Conservation (phyloP, 2,888 invertebrate genomes). For the Scaptomyza flava region DNA sequence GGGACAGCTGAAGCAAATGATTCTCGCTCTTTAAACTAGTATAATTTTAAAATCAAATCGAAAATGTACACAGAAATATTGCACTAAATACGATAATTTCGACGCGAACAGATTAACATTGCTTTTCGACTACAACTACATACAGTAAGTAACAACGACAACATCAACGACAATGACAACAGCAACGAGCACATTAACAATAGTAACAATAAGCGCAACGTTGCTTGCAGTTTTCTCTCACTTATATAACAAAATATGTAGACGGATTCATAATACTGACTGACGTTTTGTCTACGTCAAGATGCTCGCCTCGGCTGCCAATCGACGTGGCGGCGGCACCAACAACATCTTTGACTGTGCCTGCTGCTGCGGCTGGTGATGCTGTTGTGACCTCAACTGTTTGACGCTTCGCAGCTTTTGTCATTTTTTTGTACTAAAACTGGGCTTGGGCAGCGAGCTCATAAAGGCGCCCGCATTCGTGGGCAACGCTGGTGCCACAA, state of each 20-base stretch:
- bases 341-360: slow-evolving; percentile 28
- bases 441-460: slow-evolving; percentile 81
- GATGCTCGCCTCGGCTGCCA: slow-evolving; percentile 54
- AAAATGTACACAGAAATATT: slow-evolving; percentile 51
- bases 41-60: slow-evolving; percentile 6
- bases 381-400: slow-evolving; percentile 41
- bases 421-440: slow-evolving; percentile 83
- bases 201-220: slow-evolving; percentile 37
- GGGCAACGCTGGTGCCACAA: slow-evolving; percentile 85
- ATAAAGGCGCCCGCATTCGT: slow-evolving; percentile 82
- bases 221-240: slow-evolving; percentile 30
- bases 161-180: slow-evolving; percentile 33
- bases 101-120: slow-evolving; percentile 29
- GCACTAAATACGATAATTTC: slow-evolving; percentile 50
- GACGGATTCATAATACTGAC: slow-evolving; percentile 79
- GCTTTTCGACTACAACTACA: slow-evolving; percentile 42
- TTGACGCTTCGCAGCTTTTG: slow-evolving; percentile 78
- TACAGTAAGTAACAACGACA: slow-evolving; percentile 38
- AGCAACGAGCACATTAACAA: slow-evolving; percentile 48
- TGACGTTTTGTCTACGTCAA: slow-evolving; percentile 55
- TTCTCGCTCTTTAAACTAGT: slow-evolving; percentile 1
- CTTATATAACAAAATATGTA: slow-evolving; percentile 60
- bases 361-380: slow-evolving; percentile 18
- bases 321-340: slow-evolving; percentile 40
- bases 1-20: slow-evolving; percentile 22